phyloP scores from a whole-genome alignment of 2,888 invertebrate genomes.

The Rhimphoctona megacephalus region DNA sequence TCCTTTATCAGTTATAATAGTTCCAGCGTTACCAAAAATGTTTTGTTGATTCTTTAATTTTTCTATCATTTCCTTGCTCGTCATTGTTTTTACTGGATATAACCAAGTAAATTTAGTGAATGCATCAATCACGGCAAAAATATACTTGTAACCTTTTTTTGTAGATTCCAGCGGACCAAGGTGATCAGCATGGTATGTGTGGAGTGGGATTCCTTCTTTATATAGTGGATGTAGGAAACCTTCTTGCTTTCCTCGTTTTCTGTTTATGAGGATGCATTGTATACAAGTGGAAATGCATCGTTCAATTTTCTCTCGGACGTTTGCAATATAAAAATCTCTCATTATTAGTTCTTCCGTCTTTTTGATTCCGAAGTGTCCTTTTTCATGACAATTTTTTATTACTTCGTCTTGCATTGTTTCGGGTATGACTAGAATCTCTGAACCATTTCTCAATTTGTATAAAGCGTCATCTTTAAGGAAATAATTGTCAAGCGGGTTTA shows the following conservation, averaged over 20 bases:
- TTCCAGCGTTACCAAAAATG: conserved; percentile 80
- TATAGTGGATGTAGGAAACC: conserved; percentile 77
- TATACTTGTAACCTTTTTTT: conserved; percentile 68
- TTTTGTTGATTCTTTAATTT: conserved; percentile 74
- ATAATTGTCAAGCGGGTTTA: not conserved
- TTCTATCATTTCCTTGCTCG: not conserved
- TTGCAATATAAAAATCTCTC: conserved; percentile 53
- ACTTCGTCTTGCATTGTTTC: conserved; percentile 14
- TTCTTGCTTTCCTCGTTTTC: conserved; percentile 74
- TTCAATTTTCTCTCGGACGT: conserved; percentile 48
- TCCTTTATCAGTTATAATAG: conserved; percentile 76
- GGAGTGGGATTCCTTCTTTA: conserved; percentile 76
- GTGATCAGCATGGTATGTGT: conserved; percentile 80
- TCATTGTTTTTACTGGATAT: conserved; percentile 70
- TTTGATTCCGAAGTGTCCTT: conserved; percentile 52
- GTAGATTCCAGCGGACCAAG: conserved; percentile 78
- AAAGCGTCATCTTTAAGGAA: not conserved
- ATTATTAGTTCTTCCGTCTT: conserved; percentile 57
- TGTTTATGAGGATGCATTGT: conserved; percentile 51
- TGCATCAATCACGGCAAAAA: conserved; percentile 65
- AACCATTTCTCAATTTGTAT: not conserved
- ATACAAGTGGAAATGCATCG: conserved; percentile 53
- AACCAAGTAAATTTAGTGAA: conserved; percentile 79
- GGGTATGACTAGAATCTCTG: conserved; percentile 26
- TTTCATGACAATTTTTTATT: conserved; percentile 8